phyloP scores from a whole-genome alignment of 2,888 invertebrate genomes.

The Chouioia cunea region DNA sequence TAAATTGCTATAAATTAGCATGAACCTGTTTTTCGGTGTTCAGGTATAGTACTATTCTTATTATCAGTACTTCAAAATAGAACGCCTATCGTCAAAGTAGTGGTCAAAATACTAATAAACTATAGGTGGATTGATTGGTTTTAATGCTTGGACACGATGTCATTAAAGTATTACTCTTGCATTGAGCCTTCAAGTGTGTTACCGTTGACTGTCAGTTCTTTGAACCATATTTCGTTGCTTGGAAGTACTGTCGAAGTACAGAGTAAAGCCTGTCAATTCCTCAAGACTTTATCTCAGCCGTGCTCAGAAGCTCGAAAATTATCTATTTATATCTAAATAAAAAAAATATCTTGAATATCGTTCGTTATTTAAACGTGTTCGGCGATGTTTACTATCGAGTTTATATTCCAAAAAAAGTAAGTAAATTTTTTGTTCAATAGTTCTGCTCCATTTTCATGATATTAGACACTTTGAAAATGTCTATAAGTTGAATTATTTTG shows the following conservation, averaged over 20 bases:
- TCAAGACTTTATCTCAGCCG: constrained; percentile 13
- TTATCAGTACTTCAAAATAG: too few relatives aligned
- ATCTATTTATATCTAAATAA: constrained; percentile 39
- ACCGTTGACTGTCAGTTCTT: constrained; percentile 22
- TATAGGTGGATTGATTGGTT: too few relatives aligned
- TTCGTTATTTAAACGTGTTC: too few relatives aligned
- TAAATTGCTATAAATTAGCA: too few relatives aligned
- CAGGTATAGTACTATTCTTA: too few relatives aligned
- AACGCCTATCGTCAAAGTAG: too few relatives aligned
- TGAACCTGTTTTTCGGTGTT: too few relatives aligned
- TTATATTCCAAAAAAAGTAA: constrained; percentile 20
- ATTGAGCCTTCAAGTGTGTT: constrained; percentile 31
- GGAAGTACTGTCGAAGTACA: constrained; percentile 52
- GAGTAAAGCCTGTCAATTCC: neutral
- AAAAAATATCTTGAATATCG: constrained; percentile 38
- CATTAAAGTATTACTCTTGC: constrained; percentile 25
- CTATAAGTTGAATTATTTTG: constrained; percentile 51
- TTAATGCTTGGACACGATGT: constrained; percentile 27
- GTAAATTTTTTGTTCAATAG: constrained; percentile 30
- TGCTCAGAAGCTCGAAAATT: constrained; percentile 29
- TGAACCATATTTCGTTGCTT: constrained; percentile 51
- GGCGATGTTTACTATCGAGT: too few relatives aligned
- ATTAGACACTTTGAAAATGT: constrained; percentile 14
- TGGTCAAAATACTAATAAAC: constrained; percentile 3
- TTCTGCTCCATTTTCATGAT: constrained; percentile 11